Evolutionary conservation across 1,140 invertebrate species (phyloP).

Genomic region (Linepithema humile): DNA sequence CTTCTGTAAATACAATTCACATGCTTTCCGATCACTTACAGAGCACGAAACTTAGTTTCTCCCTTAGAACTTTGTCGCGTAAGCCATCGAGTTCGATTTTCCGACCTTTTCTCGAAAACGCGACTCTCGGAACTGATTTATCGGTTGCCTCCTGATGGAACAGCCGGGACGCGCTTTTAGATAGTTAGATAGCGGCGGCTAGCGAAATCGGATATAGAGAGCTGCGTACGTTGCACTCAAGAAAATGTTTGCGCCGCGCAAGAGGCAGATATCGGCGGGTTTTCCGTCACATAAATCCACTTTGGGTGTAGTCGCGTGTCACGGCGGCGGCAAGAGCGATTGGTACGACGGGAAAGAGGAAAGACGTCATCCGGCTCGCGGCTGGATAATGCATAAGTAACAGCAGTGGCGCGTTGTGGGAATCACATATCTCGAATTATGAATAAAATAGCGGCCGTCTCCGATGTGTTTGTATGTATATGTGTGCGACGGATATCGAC

Average conservation of each 20-base stretch:
- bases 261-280: conserved; percentile 55
- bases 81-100: background rate
- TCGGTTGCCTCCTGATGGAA: conserved; percentile 10
- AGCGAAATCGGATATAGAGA: conserved; percentile 33
- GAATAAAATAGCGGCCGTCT: conserved; percentile 63
- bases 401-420: conserved; percentile 28
- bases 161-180: conserved; percentile 4
- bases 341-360: background rate
- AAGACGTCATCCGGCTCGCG: conserved; percentile 34
- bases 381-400: conserved; percentile 59
- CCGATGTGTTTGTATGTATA: background rate
- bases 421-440: conserved; percentile 63
- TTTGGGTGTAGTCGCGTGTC: conserved; percentile 22
- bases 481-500: conserved; percentile 47
- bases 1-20: background rate
- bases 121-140: conserved; percentile 38
- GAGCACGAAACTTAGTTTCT: background rate
- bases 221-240: conserved; percentile 27
- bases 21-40: conserved; percentile 1
- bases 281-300: conserved; percentile 62
- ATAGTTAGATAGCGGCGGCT: conserved; percentile 44
- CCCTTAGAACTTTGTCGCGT: conserved; percentile 6
- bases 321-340: background rate
- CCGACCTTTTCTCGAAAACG: conserved; percentile 9
- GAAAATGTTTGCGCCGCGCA: conserved; percentile 51